Evolutionary conservation across 2,113 vertebrate genomes (phyloP).

Genomic region (human (Homo sapiens)): DNA sequence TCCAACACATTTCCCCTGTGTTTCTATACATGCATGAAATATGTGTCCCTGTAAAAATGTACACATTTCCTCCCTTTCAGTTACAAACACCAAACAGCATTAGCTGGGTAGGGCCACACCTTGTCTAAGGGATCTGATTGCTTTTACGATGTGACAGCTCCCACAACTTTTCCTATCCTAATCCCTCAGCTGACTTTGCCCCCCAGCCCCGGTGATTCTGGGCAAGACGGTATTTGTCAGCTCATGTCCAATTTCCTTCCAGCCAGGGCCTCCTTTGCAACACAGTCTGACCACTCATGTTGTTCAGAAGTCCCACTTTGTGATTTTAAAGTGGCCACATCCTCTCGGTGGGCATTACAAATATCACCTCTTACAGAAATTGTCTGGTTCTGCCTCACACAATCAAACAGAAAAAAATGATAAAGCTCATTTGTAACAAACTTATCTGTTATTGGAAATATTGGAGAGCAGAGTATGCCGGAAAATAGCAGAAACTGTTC

Average conservation of each 20-base stretch:
- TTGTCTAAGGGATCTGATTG: neutral
- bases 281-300: fast-evolving
- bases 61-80: neutral
- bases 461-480: neutral
- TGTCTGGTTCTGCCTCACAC: neutral
- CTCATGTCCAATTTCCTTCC: neutral
- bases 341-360: neutral
- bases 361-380: neutral
- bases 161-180: neutral
- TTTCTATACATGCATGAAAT: neutral
- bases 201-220: neutral
- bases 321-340: neutral
- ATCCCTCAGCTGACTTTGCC: neutral
- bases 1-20: neutral
- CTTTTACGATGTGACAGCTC: neutral
- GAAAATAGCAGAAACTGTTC: neutral
- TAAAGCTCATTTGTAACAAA: neutral
- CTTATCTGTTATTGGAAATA: neutral
- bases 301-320: neutral
- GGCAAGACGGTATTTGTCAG: neutral
- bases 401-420: neutral
- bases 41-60: fast-evolving
- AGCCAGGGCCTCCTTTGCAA: neutral
- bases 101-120: neutral
- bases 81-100: fast-evolving